phyloP scores from a whole-genome alignment of 2,797 vertebrate genomes.

The Naso thynnoides region DNA sequence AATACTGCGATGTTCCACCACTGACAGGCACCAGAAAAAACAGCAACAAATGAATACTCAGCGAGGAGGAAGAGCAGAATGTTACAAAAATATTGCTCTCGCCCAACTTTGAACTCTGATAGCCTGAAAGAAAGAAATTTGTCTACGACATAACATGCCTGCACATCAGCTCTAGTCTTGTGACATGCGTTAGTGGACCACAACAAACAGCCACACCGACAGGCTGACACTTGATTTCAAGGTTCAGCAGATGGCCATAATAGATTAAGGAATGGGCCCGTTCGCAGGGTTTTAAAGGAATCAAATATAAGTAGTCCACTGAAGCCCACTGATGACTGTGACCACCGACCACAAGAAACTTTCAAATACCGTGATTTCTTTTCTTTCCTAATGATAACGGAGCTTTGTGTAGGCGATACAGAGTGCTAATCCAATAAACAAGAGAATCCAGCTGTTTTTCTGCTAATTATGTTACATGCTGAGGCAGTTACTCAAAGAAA shows the following conservation, averaged over 20 bases:
- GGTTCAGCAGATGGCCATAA: slow-evolving; percentile 41
- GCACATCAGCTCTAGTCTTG: slow-evolving; percentile 26
- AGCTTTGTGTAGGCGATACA: too few relatives aligned
- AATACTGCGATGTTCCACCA: background rate
- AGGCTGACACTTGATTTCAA: slow-evolving; percentile 6
- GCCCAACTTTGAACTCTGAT: background rate
- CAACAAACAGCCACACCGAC: background rate
- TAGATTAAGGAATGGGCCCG: slow-evolving; percentile 24
- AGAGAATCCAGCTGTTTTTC: background rate
- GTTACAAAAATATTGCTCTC: background rate
- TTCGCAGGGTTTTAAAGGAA: slow-evolving; percentile 20
- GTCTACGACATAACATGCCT: background rate
- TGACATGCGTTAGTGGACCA: slow-evolving; percentile 29
- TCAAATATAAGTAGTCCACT: slow-evolving; percentile 28
- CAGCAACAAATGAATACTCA: background rate
- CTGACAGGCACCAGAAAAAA: background rate
- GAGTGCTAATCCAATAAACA: too few relatives aligned
- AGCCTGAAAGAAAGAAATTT: background rate
- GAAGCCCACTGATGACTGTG: slow-evolving; percentile 1
- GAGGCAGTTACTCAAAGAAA: background rate
- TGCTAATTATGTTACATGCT: background rate
- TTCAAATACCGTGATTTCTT: too few relatives aligned
- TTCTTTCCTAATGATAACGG: too few relatives aligned
- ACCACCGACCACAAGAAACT: background rate
- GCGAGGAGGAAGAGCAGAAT: background rate